These are phyloP conservation scores for Recurvirostra avosetta DNA, from an alignment of 2,113 vertebrate genomes.

Conservation along the genomic window DNA sequence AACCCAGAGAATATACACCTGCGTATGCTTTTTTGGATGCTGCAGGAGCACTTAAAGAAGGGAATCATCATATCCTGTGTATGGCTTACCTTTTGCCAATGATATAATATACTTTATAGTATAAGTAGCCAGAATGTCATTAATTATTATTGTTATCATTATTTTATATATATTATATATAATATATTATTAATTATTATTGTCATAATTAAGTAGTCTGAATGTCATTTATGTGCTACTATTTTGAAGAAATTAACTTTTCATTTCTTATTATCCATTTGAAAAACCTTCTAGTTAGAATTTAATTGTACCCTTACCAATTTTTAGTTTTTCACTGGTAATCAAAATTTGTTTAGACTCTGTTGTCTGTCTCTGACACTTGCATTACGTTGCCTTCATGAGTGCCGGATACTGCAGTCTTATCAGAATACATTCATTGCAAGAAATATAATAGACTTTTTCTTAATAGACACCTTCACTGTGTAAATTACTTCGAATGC, in stretches of 20 bases:
- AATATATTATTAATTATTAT: no score
- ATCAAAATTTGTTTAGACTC: constrained; percentile 33
- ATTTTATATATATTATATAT: no score
- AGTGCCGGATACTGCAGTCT: neutral
- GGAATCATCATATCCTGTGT: neutral
- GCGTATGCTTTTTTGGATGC: neutral
- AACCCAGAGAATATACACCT: neutral
- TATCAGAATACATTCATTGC: constrained; percentile 29
- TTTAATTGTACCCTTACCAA: neutral
- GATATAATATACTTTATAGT: neutral
- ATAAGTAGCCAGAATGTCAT: neutral
- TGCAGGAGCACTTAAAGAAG: neutral
- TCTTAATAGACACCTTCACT: constrained; percentile 5
- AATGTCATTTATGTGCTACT: neutral
- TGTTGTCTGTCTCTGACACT: neutral
- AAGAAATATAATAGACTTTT: constrained; percentile 25
- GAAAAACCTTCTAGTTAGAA: neutral
- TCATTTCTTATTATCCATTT: neutral
- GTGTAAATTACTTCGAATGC: neutral
- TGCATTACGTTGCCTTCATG: neutral
- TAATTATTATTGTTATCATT: neutral
- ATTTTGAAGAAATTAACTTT: neutral
- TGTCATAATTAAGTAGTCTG: neutral
- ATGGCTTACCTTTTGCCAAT: neutral
- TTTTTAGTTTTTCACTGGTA: neutral